Base-by-base conservation (phyloP, 2,888 invertebrate genomes). In the Steinernema scapterisci region DNA sequence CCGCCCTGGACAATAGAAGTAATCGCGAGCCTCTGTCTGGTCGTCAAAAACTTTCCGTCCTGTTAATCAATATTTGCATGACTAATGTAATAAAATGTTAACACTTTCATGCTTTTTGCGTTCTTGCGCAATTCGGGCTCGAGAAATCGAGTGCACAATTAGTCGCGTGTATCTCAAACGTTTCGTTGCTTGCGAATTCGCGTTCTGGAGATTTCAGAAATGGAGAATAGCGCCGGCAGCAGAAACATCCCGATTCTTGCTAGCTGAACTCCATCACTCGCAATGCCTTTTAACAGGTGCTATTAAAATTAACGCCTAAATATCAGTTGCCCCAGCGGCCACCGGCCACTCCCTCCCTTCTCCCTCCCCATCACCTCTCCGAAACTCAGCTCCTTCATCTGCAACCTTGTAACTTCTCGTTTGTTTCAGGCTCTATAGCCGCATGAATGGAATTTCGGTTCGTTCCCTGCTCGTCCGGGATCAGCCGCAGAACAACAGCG, bases 281-380 rank as follows among this genome's bases (percentile, higher is more conserved):
- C 27, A 21, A 63, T 63, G 63, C 63, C 63, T 63, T 63, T 63
- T n/a, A 63, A 63, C 63, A 63, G 63, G 63, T 63, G 63, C 63
- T 63, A 25, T 63, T 31, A 27, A 16, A 27, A n/a, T 25, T 31
- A 63, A 25, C 27, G 48, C 5, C 48, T n/a, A 7, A 48, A 48
- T n/a, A n/a, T 5, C 48, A 3, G 5, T 13, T 48, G 19, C 63
- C 16, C 25, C 63, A 21, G n/a, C n/a, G n/a, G n/a, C n/a, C 9
- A 54, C 54, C 54, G 54, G 7, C 21, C 25, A 16, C 48, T 38
- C 38, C 38, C 38, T 38, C 38, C 38, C 38, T 38, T 38, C 38
- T 9, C 5, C 38, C 9, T 38, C 9, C 38, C 38, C 38, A 38
- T 3, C 9, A 9, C 9, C 38, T 9, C 38, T 38, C 5, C 3